Evolutionary conservation across 2,888 invertebrate genomes (phyloP), one percentile per base, ranked within the genome.

Genomic region (Neoaliturus tenellus): DNA sequence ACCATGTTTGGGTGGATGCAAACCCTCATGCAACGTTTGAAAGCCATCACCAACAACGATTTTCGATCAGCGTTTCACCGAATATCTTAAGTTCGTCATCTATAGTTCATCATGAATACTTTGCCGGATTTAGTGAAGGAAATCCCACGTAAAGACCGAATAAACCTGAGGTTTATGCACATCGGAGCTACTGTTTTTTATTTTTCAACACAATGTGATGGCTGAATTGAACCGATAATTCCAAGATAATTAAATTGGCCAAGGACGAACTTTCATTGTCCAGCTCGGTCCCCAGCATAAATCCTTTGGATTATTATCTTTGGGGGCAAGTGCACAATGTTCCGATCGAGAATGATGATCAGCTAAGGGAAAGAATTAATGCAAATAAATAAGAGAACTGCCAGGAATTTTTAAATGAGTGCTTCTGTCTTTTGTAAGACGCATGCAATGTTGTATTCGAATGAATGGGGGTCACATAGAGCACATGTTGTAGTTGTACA

Each of bases 161-260:
- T 3, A 14, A 35, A 88, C 85, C 87, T 88, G 75, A 88, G 87
- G 88, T 71, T 82, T 28, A 71, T 91, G 90, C 87, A 90, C 88
- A 41, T 90, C 91, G 86, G 81, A 69, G 86, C 85, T 39, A 87
- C 87, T 69, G 82, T 86, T 14, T 86, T 87, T 84, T 88, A n/a
- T n/a, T 44, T 44, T 84, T 51, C 83, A 85, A 84, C 23, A 75
- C 39, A 73, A 84, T 84, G 87, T 86, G 28, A 86, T 86, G 71
- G 81, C 83, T 48, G 86, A 85, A 83, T 85, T 88, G 58, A 78
- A 86, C 83, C 85, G 84, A 55, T 55, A 39, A 51, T 88, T 86
- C 82, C 83, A 80, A 81, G 82, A 85, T 67, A 82, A 86, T 33
- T 88, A 87, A 87, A 87, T 88, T 62, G 88, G 88, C 69, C 85